Conservation (phyloP, 1,140 invertebrate genomes). For the Scaptomyza hsui region DNA sequence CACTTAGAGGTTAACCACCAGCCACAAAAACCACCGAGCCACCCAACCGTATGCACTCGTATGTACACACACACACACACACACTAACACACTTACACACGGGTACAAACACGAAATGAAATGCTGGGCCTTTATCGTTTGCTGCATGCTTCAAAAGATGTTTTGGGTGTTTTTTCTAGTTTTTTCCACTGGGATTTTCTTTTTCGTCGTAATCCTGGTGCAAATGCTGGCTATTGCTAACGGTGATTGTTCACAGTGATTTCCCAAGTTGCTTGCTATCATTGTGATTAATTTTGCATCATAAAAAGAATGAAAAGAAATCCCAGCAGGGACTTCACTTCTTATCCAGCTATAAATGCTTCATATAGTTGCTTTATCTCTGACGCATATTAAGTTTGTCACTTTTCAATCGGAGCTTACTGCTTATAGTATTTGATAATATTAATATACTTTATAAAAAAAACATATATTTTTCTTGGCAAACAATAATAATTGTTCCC, state of each 20-base stretch:
- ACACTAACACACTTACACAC: slow-evolving; percentile 11
- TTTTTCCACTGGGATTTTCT: neutral
- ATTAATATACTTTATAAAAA: no score
- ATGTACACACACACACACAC: slow-evolving; percentile 4
- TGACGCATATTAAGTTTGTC: no score
- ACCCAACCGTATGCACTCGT: slow-evolving; percentile 5
- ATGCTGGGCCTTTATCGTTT: slow-evolving; percentile 47
- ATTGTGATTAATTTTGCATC: slow-evolving; percentile 10
- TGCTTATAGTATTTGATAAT: no score
- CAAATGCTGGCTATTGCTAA: slow-evolving; percentile 3
- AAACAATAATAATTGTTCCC: no score
- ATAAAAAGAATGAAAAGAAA: neutral
- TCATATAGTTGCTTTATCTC: neutral
- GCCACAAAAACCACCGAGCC: slow-evolving; percentile 47
- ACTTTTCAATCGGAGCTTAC: no score
- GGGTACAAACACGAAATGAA: slow-evolving; percentile 17
- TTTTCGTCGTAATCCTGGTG: slow-evolving; percentile 31
- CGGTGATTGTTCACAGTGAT: slow-evolving; percentile 40
- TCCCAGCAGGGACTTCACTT: neutral
- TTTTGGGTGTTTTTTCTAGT: slow-evolving; percentile 1
- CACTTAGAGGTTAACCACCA: slow-evolving; percentile 75
- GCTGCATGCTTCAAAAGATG: slow-evolving; percentile 60
- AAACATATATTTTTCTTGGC: no score
- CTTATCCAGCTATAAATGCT: neutral
- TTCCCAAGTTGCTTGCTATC: slow-evolving; percentile 19